phyloP scores from a whole-genome alignment of 2,888 invertebrate species.

The Zeuzera pyrina region DNA sequence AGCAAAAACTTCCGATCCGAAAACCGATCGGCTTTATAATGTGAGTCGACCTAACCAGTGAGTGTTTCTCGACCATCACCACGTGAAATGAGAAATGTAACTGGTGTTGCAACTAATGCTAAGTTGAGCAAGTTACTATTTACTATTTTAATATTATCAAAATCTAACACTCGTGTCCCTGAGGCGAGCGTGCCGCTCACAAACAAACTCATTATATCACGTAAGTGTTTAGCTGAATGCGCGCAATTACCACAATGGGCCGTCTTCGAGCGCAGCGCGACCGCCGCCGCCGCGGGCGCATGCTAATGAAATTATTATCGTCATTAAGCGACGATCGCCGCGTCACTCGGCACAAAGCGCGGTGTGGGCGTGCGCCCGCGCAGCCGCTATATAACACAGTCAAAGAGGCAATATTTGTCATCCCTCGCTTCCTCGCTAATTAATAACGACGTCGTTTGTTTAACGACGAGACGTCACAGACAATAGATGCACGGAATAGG shows the following conservation, averaged over 20 bases:
- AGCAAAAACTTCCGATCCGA: neutral
- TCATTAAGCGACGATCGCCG: neutral
- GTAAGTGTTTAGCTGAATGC: neutral
- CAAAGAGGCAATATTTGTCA: constrained; percentile 22
- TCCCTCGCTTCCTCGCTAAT: constrained; percentile 12
- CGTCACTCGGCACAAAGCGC: neutral
- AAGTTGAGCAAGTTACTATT: no score
- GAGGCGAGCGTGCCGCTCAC: neutral
- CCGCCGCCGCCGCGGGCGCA: neutral
- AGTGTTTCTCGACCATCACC: no score
- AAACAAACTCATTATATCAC: no score
- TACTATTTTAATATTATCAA: no score
- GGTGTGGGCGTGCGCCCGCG: constrained; percentile 12
- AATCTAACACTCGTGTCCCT: no score
- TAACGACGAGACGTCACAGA: constrained; percentile 3
- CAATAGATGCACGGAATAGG: constrained; percentile 4
- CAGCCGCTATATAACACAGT: constrained; percentile 21
- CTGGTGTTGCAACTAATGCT: no score
- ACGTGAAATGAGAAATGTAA: no score
- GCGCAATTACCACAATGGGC: neutral
- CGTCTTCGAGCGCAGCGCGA: neutral
- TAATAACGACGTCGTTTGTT: constrained; percentile 20
- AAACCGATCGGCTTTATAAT: no score
- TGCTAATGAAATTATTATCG: neutral
- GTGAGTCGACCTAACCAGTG: no score